Evolutionary conservation across 2,113 vertebrate genomes (phyloP).

Genomic region (Equus przewalskii): DNA sequence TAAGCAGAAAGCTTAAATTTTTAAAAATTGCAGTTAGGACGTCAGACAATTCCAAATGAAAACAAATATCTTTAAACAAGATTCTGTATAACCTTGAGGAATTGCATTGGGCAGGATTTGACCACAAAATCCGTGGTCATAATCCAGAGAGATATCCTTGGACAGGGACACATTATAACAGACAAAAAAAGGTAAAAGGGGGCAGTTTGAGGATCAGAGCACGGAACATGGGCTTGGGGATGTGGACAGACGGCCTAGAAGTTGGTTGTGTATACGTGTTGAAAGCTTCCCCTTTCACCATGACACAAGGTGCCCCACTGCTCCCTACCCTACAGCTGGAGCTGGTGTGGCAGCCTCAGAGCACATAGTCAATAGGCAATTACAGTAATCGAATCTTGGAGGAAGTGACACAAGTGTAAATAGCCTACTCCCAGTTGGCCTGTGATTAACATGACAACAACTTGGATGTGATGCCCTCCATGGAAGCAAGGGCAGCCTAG

Average conservation of each 20-base stretch:
- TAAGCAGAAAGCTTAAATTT: conserved; percentile 75
- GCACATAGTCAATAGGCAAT: conserved; percentile 86
- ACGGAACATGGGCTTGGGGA: conserved; percentile 16
- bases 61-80: conserved; percentile 64
- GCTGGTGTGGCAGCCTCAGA: conserved; percentile 76
- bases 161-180: conserved; percentile 7
- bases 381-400: conserved; percentile 85
- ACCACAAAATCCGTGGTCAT: conserved; percentile 55
- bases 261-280: background rate
- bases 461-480: conserved; percentile 75
- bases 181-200: conserved; percentile 21
- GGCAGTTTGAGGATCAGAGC: conserved; percentile 62
- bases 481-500: conserved; percentile 42
- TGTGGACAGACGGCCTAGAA: background rate
- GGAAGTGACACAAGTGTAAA: conserved; percentile 86
- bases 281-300: conserved; percentile 55
- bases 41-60: conserved; percentile 61
- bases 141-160: conserved; percentile 40
- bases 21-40: conserved; percentile 54
- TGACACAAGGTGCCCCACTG: conserved; percentile 53
- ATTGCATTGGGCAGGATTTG: conserved; percentile 55
- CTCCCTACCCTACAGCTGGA: conserved; percentile 70
- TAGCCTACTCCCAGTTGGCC: conserved; percentile 79
- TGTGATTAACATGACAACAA: conserved; percentile 81
- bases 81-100: conserved; percentile 70